Conservation (phyloP, 92 coral and sea anemone genomes). For the Micromussa lordhowensis region DNA sequence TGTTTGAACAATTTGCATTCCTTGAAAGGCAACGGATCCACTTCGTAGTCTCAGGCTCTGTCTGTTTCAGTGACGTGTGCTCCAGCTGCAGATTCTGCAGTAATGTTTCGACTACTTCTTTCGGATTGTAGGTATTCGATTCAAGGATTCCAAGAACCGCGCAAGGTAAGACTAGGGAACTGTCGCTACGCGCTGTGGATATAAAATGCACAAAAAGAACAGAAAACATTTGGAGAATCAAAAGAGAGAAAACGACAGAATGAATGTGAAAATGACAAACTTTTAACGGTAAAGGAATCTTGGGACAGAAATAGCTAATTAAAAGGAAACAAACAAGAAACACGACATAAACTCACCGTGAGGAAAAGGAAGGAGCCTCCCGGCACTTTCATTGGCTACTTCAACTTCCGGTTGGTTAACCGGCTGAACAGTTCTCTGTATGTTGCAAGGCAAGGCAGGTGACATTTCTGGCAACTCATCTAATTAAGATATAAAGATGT, state of each 20-base stretch:
- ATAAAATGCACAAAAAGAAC: not conserved
- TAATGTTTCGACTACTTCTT: not conserved
- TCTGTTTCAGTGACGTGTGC: slow-evolving; percentile 10
- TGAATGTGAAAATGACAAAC: too few species aligned
- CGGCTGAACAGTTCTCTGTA: not conserved
- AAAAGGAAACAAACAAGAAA: not conserved
- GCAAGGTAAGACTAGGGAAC: not conserved
- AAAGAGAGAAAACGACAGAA: too few species aligned
- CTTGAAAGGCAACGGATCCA: slow-evolving; percentile 23
- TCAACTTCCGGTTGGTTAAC: not conserved
- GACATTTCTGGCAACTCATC: not conserved
- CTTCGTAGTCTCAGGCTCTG: slow-evolving; percentile 15
- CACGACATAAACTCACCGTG: not conserved
- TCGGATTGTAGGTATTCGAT: not conserved
- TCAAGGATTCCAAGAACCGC: not conserved
- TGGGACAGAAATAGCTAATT: too few species aligned
- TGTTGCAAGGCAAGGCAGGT: not conserved
- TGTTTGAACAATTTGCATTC: not conserved
- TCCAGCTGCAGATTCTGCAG: not conserved
- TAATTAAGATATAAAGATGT: not conserved
- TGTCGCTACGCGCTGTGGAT: not conserved
- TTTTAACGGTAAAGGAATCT: too few species aligned
- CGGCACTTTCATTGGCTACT: not conserved
- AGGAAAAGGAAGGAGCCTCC: not conserved
- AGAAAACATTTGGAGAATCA: too few species aligned